phyloP scores from a whole-genome alignment of 2,113 vertebrate species.

The Saguinus imperator region DNA sequence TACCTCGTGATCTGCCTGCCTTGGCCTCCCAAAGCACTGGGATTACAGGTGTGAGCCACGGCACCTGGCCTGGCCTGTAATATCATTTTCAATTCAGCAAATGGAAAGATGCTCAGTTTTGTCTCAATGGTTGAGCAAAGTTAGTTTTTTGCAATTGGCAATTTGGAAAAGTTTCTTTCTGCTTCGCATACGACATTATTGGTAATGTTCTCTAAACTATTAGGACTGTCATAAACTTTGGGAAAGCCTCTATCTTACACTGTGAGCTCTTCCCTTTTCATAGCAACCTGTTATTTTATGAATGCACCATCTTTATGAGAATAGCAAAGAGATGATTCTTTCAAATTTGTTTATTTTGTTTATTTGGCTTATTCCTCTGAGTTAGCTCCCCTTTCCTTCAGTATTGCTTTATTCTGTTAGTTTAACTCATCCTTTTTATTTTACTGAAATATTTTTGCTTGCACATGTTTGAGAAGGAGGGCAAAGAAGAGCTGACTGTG shows the following conservation, averaged over 20 bases:
- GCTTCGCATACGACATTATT: neutral
- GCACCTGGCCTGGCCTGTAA: neutral
- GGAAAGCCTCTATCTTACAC: neutral
- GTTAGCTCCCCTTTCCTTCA: neutral
- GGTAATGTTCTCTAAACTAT: neutral
- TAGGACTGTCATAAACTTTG: neutral
- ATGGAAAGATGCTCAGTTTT: neutral
- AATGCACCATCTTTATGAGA: neutral
- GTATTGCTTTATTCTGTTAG: neutral
- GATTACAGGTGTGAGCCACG: no score
- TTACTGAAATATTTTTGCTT: neutral
- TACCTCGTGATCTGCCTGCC: no score
- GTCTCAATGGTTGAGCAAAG: neutral
- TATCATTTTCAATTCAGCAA: neutral
- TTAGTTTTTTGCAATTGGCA: neutral
- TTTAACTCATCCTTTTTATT: neutral
- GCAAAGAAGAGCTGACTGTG: neutral
- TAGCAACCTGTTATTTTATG: neutral
- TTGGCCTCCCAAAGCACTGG: no score
- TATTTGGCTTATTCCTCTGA: neutral
- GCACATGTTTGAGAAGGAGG: neutral
- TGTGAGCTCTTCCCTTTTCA: neutral
- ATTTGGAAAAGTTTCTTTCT: conserved; percentile 24
- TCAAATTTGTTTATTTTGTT: neutral
- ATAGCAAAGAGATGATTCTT: conserved; percentile 15